Evolutionary conservation across 2,888 invertebrate genomes (phyloP), one percentile per base, ranked within the genome.

Genomic region (Syrista parreyssii): DNA sequence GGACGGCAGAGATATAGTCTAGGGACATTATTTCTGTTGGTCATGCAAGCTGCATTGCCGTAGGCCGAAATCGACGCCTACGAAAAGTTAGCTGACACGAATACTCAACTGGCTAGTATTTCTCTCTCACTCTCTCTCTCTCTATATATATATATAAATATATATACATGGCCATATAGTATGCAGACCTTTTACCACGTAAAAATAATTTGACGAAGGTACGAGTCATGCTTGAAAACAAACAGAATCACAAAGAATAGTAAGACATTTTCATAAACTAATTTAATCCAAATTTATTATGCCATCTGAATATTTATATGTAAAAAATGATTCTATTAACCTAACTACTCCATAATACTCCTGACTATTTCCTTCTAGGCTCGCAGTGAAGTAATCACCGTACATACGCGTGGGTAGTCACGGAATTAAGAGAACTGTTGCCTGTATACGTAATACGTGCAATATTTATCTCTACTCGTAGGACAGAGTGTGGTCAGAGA

Each of bases 41-140:
- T 75, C 72, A 36, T 72, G 72, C 35, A 35, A 71, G 75, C 35
- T 74, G 34, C 73, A 40, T 75, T 33, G 15, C 68, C 78, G 78
- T 75, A 75, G 72, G 68, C 72, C 75, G 78, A 78, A 73, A 78
- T 75, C 75, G 78, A 78, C 78, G 78, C 78, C 78, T 75, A 78
- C 78, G 78, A 78, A 73, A 71, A 71, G 71, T 71, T 33, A 71
- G 71, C 72, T 75, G 55, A 55, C 55, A 55, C 55, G 55, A 55
- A 55, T 55, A 55, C 55, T 55, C 0, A 55, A 55, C 55, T 55
- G 68, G 73, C 68, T 68, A 4, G 68, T 76, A 68, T 74, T n/a
- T n/a, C n/a, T n/a, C n/a, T n/a, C n/a, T n/a, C n/a, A n/a, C 68
- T 12, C 30, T 76, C n/a, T 76, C 4, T 34, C 12, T 73, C 3